Base-by-base conservation (phyloP, 2,888 invertebrate genomes). In the Panopea generosa region DNA sequence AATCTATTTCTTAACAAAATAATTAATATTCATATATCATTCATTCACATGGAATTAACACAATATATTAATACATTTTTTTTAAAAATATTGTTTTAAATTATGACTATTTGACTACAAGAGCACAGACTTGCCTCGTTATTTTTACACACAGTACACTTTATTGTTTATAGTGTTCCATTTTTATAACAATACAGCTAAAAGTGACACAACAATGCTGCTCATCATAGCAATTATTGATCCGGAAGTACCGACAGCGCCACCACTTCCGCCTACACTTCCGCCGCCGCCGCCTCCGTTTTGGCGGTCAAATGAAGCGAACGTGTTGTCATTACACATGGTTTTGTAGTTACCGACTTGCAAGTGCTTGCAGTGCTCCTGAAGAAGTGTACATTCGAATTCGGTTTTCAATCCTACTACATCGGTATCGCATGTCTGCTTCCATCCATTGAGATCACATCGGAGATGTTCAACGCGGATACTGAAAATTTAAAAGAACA, bases 371-470 rank as follows among this genome's bases (percentile, higher is more conserved):
- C 84, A 84, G 59, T 84, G 82, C 27, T 84, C 79, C 53, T 85
- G 84, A 24, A 85, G 77, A 0, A 84, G 66, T 26, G 52, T 70
- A 22, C 84, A 85, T 43, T 85, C 84, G 49, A 83, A 83, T 45
- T 85, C 82, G 7, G 84, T 84, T 57, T 84, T 85, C 9, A 84
- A 57, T 1, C 85, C 85, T 16, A 84, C 61, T 0, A 80, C 72
- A 33, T 75, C 84, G 26, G 38, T 53, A 2, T 56, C 63, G 50
- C 84, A 85, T 1, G 68, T 29, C 24, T 74, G 65, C 24, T 63
- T 76, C 77, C 81, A 77, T 3, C 80, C 83, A 24, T 79, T 77
- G 43, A 85, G 55, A 49, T 85, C 85, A 61, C 85, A 85, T 22
- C 77, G 52, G 20, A 85, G 68, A 18, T 85, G 85, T 43, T 85